Evolutionary conservation across 2,888 invertebrate genomes (phyloP), one percentile per base, ranked within the genome.

Genomic region (Malacosoma neustria): DNA sequence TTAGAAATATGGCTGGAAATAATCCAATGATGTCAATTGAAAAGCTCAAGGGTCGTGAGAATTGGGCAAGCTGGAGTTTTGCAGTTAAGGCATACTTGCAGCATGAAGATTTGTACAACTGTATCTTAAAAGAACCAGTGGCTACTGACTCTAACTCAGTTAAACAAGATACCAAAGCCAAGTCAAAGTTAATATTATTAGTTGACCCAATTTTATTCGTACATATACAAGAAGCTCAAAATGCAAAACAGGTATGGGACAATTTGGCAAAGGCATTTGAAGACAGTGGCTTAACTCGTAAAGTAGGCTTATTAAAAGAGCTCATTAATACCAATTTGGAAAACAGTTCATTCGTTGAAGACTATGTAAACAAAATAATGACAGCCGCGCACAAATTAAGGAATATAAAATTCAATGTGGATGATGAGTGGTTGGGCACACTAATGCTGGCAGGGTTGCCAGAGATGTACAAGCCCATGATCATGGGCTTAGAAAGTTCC

Each of bases 211-310:
- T 43, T 11, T 43, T 41, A 12, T 43, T 39, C 11, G 35, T 45
- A 13, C 47, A 48, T 30, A 34, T 45, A 4, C 41, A 45, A 14
- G 40, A 48, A n/a, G 36, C 41, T 11, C 34, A 12, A 33, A 35
- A 32, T 11, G 40, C 40, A 7, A 37, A 37, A n/a, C n/a, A n/a
- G n/a, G n/a, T n/a, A n/a, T n/a, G n/a, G n/a, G n/a, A n/a, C n/a
- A n/a, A n/a, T n/a, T n/a, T n/a, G n/a, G n/a, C n/a, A n/a, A n/a
- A n/a, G n/a, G n/a, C n/a, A n/a, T n/a, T n/a, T n/a, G n/a, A 35
- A n/a, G 35, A 11, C 15, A 5, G 5, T 5, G 15, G 15, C 15
- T 15, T 15, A 7, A 15, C 15, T 5, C 4, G 15, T 5, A 15
- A 15, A 7, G 37, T 39, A 3, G 38, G 39, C 11, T 6, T 33